phyloP scores from a whole-genome alignment of 1,140 invertebrate genomes.

The Archivesica marissinica region DNA sequence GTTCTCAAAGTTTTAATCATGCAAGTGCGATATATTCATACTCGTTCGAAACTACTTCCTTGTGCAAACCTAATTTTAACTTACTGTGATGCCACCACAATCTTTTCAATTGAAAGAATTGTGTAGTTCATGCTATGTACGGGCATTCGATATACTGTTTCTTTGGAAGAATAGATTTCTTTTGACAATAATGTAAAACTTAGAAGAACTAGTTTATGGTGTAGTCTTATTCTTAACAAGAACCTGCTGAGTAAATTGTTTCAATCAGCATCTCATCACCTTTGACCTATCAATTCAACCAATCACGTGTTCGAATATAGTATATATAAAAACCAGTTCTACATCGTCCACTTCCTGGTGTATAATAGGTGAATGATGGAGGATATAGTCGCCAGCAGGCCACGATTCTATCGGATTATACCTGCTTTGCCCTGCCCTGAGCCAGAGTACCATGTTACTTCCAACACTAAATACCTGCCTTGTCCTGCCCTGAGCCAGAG shows the following conservation, averaged over 20 bases:
- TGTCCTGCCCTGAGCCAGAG: too few species aligned
- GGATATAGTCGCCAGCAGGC: too few species aligned
- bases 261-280: slow-evolving; percentile 3
- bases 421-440: too few species aligned
- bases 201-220: neutral
- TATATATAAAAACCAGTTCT: too few species aligned
- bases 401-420: too few species aligned
- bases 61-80: neutral
- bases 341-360: too few species aligned
- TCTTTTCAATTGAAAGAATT: neutral
- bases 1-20: neutral
- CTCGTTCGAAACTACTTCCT: neutral
- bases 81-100: neutral
- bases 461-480: too few species aligned
- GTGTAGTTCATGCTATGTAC: neutral
- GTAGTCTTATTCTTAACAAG: slow-evolving; percentile 4
- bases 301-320: neutral
- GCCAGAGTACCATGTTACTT: too few species aligned
- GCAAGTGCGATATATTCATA: neutral
- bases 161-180: neutral
- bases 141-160: neutral
- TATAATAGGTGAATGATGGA: too few species aligned
- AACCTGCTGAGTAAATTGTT: neutral
- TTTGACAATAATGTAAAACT: neutral
- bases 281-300: neutral